Evolutionary conservation across 2,888 invertebrate genomes (phyloP), one percentile per base, ranked within the genome.

Genomic region (Miltochrista miniata): DNA sequence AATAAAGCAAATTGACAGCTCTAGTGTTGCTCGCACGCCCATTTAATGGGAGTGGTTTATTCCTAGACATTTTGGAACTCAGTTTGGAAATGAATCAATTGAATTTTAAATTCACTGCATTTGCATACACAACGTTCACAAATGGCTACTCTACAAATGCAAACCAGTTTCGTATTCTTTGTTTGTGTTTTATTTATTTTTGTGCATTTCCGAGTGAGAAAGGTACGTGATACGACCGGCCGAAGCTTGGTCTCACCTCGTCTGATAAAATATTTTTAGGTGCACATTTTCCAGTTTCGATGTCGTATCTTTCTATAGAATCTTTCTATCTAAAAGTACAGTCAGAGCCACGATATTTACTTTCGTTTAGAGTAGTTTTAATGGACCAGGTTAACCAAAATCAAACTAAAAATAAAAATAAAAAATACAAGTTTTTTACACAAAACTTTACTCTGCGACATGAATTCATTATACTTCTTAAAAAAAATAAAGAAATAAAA

Each of bases 251-350:
- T 56, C 51, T 52, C 71, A 67, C 64, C 68, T 76, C 72, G 18
- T 81, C 14, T 75, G 82, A 84, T 86, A 76, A 83, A 86, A 86
- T 85, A 86, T 86, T 85, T 83, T 76, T 72, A n/a, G n/a, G n/a
- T n/a, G n/a, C n/a, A n/a, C n/a, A n/a, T n/a, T n/a, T n/a, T n/a
- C n/a, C n/a, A n/a, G 68, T 78, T 74, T 77, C 74, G 76, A 79
- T 85, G 75, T 74, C 77, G 79, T 81, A 64, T 60, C 49, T 65
- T 56, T 69, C 54, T 66, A 54, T 30, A 38, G 41, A 54, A 49
- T 39, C 31, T 48, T 38, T 59, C 56, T 58, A 58, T 51, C 52
- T n/a, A n/a, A 36, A 36, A 10, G 9, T 7, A 36, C 14, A 36
- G 15, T 36, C 15, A 1, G 5, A n/a, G n/a, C n/a, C n/a, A n/a